A percentile compares a stretch with the other conserved stretches of the same genome.
Conservation (phyloP, 1,140 invertebrate species). For the Drosophila sp. region DNA sequence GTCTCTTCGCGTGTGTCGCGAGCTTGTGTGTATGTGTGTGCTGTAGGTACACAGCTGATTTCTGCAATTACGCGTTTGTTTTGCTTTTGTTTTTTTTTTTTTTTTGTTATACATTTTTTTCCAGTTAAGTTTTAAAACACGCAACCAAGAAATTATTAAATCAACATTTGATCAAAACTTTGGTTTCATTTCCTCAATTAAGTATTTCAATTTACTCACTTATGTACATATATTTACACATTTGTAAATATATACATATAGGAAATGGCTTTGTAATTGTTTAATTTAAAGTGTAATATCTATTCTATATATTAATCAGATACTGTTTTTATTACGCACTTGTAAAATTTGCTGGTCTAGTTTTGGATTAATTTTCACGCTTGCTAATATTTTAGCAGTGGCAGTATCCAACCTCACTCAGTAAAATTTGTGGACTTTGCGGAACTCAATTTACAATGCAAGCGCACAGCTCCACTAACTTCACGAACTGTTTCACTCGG, state of each 20-base stretch:
- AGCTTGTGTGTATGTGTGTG: constrained; percentile 41
- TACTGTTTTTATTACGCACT: constrained; percentile 56
- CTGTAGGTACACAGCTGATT: constrained; percentile 84
- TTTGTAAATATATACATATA: constrained; percentile 7
- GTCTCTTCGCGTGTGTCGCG: constrained; percentile 42
- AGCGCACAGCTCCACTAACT: constrained; percentile 54
- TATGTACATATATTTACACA: constrained; percentile 25
- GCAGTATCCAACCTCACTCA: constrained; percentile 46
- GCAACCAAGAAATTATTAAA: constrained; percentile 66
- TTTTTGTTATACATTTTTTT: constrained; percentile 63
- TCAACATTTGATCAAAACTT: constrained; percentile 24
- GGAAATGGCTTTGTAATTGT: constrained; percentile 35
- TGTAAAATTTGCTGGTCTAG: constrained; percentile 42
- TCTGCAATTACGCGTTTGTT: constrained; percentile 83
- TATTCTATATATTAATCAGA: background rate
- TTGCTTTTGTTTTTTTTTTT: constrained; percentile 74
- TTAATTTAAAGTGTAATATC: constrained; percentile 35
- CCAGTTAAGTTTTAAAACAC: constrained; percentile 64
- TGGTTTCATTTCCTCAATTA: constrained; percentile 75
- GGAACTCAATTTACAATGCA: constrained; percentile 45
- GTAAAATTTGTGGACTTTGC: constrained; percentile 62
- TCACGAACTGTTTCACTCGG: constrained; percentile 43
- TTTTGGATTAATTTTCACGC: constrained; percentile 29
- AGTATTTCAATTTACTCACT: constrained; percentile 38
- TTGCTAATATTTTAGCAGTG: constrained; percentile 46